A percentile compares a stretch with the other conserved stretches of the same genome.
phyloP scores from a whole-genome alignment of 2,888 invertebrate genomes.

The Ornithoptera priamus region DNA sequence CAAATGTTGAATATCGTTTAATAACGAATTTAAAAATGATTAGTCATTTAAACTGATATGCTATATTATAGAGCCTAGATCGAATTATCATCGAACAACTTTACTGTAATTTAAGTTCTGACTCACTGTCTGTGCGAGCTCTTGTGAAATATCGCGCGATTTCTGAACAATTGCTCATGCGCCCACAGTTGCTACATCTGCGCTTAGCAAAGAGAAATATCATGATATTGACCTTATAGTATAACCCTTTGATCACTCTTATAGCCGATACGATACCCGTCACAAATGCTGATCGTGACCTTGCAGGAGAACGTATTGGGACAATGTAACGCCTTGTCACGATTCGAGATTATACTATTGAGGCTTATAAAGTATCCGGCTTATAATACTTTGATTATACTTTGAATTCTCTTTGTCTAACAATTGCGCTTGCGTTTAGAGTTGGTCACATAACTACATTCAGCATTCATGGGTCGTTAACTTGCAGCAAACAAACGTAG shows the following conservation, averaged over 20 bases:
- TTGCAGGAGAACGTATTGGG: conserved; percentile 57
- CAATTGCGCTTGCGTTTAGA: too few species aligned
- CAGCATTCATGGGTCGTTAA: not conserved
- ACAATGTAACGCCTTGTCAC: conserved; percentile 39
- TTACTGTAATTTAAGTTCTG: conserved; percentile 15
- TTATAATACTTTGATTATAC: too few species aligned
- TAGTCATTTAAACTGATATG: too few species aligned
- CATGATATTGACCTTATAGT: conserved; percentile 43
- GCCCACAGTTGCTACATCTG: conserved; percentile 28
- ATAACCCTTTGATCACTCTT: conserved; percentile 29
- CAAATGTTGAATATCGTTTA: too few species aligned
- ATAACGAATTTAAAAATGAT: too few species aligned
- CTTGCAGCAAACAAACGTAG: not conserved
- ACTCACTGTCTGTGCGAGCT: conserved; percentile 18
- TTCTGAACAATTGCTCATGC: conserved; percentile 30
- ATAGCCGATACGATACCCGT: conserved; percentile 27
- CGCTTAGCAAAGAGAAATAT: conserved; percentile 30
- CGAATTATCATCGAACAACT: not conserved
- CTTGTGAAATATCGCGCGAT: conserved; percentile 27
- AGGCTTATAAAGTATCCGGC: not conserved
- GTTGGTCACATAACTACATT: not conserved
- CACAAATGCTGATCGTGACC: conserved; percentile 59
- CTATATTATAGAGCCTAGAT: too few species aligned
- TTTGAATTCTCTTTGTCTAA: too few species aligned
- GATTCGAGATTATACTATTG: conserved; percentile 36